Conservation (phyloP, 2,888 invertebrate species). For the Drosophila percnosoma region DNA sequence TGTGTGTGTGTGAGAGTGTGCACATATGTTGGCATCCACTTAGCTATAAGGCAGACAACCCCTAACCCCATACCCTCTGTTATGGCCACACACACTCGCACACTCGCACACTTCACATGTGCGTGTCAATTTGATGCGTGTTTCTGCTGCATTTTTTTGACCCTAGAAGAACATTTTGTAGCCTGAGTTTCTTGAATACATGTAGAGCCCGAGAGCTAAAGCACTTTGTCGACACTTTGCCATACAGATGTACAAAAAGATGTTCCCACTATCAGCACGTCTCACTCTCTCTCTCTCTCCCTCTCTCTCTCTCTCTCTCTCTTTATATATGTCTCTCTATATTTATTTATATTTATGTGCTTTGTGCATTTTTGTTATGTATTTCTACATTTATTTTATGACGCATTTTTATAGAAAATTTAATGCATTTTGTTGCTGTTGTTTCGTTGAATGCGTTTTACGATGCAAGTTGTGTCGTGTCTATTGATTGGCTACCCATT, state of each 20-base stretch:
- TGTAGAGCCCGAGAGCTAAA: constrained; percentile 27
- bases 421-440: constrained; percentile 66
- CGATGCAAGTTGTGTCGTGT: constrained; percentile 39
- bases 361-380: constrained; percentile 30
- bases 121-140: constrained; percentile 62
- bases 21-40: constrained; percentile 36
- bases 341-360: constrained; percentile 1
- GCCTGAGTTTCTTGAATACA: constrained; percentile 5
- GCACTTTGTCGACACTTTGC: constrained; percentile 72
- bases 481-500: constrained; percentile 36
- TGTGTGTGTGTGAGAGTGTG: not conserved
- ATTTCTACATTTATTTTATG: constrained; percentile 68
- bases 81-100: constrained; percentile 2
- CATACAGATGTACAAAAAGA: constrained; percentile 38
- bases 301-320: not conserved
- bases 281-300: not conserved
- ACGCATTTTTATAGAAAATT: constrained; percentile 72
- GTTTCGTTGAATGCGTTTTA: constrained; percentile 43
- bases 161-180: constrained; percentile 27
- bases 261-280: constrained; percentile 31
- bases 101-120: constrained; percentile 38
- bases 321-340: not conserved
- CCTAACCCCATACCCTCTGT: constrained; percentile 22
- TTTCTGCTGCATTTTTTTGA: constrained; percentile 48
- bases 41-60: constrained; percentile 19